A percentile compares a stretch with the other conserved stretches of the same genome.
Evolutionary conservation across 1,140 invertebrate species (phyloP).

Genomic region (Cyclina sinensis): DNA sequence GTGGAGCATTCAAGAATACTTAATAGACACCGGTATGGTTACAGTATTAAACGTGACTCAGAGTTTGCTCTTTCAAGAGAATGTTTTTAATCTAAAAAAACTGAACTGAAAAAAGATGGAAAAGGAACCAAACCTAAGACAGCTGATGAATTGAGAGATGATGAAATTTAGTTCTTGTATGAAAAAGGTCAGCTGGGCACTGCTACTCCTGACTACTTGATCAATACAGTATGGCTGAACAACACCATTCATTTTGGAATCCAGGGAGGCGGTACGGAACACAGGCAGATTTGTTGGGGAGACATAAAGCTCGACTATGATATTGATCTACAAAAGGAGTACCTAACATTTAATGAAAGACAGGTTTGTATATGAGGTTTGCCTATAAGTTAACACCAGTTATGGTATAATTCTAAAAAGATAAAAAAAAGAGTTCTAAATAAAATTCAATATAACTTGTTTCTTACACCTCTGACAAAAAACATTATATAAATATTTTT

Average conservation of each 20-base stretch:
- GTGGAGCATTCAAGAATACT: not conserved
- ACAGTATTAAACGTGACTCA: not conserved
- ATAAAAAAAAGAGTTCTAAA: no score
- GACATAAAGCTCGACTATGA: not conserved
- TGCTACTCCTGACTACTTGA: not conserved
- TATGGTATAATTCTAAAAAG: not conserved
- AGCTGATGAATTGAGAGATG: not conserved
- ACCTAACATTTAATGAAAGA: not conserved
- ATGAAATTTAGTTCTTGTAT: not conserved
- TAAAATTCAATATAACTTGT: no score
- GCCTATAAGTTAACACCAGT: not conserved
- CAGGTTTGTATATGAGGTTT: not conserved
- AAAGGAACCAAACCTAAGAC: no score
- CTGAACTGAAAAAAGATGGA: no score
- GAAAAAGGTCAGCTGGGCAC: no score
- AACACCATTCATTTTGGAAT: not conserved
- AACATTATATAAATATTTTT: no score
- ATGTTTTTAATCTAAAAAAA: no score
- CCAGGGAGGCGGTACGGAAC: not conserved
- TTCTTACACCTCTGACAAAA: no score
- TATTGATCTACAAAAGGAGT: not conserved
- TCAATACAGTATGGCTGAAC: not conserved
- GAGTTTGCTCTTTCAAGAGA: no score
- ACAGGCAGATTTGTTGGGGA: not conserved
- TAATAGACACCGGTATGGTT: not conserved